Percentiles rank a stretch among this genome's conserved stretches.
phyloP scores from a whole-genome alignment of 2,888 invertebrate species.

The Hecatera dysodea region DNA sequence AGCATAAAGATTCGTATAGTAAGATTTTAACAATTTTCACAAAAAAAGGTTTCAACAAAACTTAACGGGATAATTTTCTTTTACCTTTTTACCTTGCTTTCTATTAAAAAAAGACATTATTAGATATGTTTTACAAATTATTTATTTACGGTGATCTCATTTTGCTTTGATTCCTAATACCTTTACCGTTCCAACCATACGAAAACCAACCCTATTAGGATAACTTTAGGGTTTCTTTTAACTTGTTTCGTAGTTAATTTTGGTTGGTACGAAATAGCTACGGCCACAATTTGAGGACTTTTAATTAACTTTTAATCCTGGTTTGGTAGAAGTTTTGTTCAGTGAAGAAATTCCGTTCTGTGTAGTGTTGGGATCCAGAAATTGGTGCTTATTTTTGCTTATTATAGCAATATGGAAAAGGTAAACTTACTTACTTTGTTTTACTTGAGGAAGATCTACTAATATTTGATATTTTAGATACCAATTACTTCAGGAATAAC shows the following conservation, averaged over 20 bases:
- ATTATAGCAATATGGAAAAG: constrained; percentile 14
- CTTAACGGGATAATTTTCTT: constrained; percentile 23
- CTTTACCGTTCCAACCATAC: neutral
- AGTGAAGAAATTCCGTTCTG: constrained; percentile 35
- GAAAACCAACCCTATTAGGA: neutral
- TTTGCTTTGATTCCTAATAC: constrained; percentile 36
- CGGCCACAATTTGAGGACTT: constrained; percentile 47
- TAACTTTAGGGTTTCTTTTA: neutral
- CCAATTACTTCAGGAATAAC: no score
- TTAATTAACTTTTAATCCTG: constrained; percentile 66
- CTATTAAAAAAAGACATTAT: constrained; percentile 31
- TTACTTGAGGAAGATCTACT: no score
- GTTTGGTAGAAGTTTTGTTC: constrained; percentile 40
- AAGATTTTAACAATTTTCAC: neutral
- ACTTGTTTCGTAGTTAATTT: constrained; percentile 21
- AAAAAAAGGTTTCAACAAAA: constrained; percentile 18
- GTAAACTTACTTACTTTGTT: neutral
- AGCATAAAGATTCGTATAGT: neutral
- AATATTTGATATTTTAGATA: no score
- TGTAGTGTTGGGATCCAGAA: neutral
- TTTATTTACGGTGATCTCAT: constrained; percentile 40
- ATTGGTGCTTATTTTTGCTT: constrained; percentile 22
- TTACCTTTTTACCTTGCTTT: constrained; percentile 12
- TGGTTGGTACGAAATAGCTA: constrained; percentile 25
- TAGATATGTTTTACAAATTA: constrained; percentile 35